These are phyloP conservation scores for Conus betulinus DNA, from an alignment of 1,140 invertebrate genomes.

Conservation along the genomic window DNA sequence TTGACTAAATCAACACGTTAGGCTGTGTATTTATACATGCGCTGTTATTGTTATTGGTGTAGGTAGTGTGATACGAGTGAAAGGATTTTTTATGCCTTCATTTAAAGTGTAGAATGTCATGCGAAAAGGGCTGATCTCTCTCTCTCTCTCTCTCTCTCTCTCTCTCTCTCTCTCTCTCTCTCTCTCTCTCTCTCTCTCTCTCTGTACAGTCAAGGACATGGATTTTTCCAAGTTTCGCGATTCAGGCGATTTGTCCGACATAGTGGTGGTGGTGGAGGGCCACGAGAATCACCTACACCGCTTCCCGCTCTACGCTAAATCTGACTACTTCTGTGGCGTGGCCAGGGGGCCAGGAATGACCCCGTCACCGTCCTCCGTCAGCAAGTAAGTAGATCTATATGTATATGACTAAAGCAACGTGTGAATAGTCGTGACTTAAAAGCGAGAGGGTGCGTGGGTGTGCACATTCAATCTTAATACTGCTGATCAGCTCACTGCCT, in stretches of 20 bases:
- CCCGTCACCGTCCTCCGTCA: background rate
- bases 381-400: background rate
- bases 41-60: background rate
- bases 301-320: conserved; percentile 72
- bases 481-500: too few relatives aligned
- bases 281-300: conserved; percentile 69
- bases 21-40: background rate
- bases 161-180: background rate
- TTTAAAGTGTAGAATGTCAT: background rate
- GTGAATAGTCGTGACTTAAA: too few relatives aligned
- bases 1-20: too few relatives aligned
- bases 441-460: too few relatives aligned
- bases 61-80: too few relatives aligned
- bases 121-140: background rate
- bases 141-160: background rate
- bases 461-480: too few relatives aligned
- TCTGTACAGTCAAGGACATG: conserved; percentile 49
- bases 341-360: conserved; percentile 34
- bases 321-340: conserved; percentile 70
- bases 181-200: background rate
- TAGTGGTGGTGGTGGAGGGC: conserved; percentile 64
- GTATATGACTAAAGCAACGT: too few relatives aligned
- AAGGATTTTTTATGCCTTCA: too few relatives aligned
- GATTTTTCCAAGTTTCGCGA: conserved; percentile 73
- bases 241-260: conserved; percentile 72